These are phyloP conservation scores for Myocastor coypus DNA, from an alignment of 2,113 vertebrate genomes.

Conservation along the genomic window DNA sequence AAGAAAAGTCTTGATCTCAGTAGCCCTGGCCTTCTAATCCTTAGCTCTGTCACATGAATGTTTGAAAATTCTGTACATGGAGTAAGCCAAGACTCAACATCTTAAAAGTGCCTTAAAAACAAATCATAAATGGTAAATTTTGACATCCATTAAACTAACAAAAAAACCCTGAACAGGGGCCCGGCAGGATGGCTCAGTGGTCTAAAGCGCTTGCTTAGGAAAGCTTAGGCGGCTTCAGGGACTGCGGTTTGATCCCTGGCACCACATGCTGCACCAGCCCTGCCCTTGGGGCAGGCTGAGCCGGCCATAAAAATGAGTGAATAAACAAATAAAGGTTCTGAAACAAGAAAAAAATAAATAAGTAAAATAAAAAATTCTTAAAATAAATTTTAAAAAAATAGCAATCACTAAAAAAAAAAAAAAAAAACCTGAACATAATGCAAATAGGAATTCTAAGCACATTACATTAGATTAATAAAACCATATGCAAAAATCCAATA, in stretches of 20 bases:
- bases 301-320: too few species aligned
- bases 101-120: constrained; percentile 25
- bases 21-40: neutral
- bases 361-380: too few species aligned
- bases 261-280: too few species aligned
- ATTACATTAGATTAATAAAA: neutral
- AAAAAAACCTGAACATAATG: neutral
- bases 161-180: neutral
- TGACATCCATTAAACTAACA: neutral
- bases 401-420: too few species aligned
- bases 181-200: too few species aligned
- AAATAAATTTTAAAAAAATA: too few species aligned
- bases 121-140: neutral
- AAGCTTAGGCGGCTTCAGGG: too few species aligned
- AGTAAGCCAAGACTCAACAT: neutral
- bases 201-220: too few species aligned
- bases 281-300: too few species aligned
- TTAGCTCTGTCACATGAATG: neutral
- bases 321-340: too few species aligned
- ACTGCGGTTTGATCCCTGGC: too few species aligned
- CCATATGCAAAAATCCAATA: neutral
- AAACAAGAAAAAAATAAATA: too few species aligned
- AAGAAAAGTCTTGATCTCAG: neutral
- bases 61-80: constrained; percentile 14
- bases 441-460: neutral